These are phyloP conservation scores for Calidris pygmaea DNA, from an alignment of 2,113 vertebrate genomes.

Conservation along the genomic window DNA sequence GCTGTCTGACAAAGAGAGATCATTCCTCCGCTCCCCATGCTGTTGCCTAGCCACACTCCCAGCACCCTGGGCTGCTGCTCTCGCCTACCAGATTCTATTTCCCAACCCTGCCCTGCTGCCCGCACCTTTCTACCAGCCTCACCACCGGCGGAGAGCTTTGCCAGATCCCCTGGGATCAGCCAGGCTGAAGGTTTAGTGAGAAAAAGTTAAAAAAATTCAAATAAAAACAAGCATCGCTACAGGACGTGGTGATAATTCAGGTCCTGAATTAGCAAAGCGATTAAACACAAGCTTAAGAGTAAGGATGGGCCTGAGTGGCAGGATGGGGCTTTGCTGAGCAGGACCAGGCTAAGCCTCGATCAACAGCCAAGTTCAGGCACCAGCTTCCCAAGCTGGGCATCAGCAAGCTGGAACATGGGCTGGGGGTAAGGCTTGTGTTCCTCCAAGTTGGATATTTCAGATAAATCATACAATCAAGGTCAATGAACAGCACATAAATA, in stretches of 20 bases:
- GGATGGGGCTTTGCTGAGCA: not conserved
- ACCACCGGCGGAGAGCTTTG: not conserved
- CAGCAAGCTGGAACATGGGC: fast-evolving
- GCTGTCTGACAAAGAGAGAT: slow-evolving; percentile 68
- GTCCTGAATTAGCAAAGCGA: not conserved
- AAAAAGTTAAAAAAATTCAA: not conserved
- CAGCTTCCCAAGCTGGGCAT: not conserved
- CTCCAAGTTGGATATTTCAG: not conserved
- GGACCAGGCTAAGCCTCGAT: not conserved
- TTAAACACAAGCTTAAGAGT: not conserved
- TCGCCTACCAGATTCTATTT: not conserved
- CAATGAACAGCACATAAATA: not conserved
- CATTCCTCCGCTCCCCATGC: slow-evolving; percentile 51
- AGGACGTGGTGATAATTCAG: not conserved
- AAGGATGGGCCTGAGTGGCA: not conserved
- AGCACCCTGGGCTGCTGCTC: slow-evolving; percentile 34
- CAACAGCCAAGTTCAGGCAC: not conserved
- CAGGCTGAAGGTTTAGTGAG: not conserved
- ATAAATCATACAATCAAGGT: not conserved
- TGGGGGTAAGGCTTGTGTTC: not conserved
- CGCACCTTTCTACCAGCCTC: not conserved
- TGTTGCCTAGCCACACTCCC: slow-evolving; percentile 57
- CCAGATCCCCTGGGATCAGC: not conserved
- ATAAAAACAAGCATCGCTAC: not conserved
- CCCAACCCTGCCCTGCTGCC: not conserved